Evolutionary conservation across 2,113 vertebrate species (phyloP).

Genomic region (Copsychus sechellarum): DNA sequence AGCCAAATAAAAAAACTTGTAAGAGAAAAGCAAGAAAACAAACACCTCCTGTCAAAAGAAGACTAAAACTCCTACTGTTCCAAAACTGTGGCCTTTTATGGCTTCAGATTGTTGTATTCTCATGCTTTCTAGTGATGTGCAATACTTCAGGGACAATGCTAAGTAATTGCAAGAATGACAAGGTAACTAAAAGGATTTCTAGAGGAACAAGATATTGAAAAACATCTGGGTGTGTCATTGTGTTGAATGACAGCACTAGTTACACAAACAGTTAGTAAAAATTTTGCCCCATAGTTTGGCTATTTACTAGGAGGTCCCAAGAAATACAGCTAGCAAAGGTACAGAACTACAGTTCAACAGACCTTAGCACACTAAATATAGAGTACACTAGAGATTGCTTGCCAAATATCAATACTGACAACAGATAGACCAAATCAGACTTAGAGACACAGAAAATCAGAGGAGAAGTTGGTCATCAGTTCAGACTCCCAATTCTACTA

Average conservation of each 20-base stretch:
- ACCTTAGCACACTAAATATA: neutral
- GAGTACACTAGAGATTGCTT: neutral
- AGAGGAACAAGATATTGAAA: neutral
- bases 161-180: neutral
- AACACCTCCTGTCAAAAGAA: neutral
- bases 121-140: neutral
- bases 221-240: rapidly evolving
- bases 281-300: neutral
- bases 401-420: neutral
- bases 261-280: neutral
- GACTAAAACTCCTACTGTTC: neutral
- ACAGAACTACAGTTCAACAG: neutral
- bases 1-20: neutral
- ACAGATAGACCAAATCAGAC: neutral
- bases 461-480: neutral
- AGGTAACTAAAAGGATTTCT: neutral
- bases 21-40: neutral
- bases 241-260: neutral
- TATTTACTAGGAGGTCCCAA: neutral
- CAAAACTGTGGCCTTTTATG: neutral
- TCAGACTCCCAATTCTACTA: neutral
- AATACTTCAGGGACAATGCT: neutral
- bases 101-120: neutral
- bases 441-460: neutral
- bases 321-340: neutral